Conservation (phyloP, 1,140 invertebrate species). For the Popillia japonica region DNA sequence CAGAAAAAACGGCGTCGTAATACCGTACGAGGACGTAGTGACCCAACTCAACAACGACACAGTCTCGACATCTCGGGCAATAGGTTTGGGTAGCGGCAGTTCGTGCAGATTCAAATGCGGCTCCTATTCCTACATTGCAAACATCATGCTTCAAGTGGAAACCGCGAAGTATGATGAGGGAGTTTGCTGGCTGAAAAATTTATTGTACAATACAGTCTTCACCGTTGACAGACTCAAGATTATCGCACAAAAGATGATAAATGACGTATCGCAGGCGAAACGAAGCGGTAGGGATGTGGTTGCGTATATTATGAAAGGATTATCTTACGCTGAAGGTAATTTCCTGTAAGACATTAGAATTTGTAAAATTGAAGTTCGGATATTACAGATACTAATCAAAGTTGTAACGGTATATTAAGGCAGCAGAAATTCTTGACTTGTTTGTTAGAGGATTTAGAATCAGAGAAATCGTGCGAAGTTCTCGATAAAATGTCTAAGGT, state of each 20-base stretch:
- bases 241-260: slow-evolving; percentile 77
- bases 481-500: slow-evolving; percentile 70
- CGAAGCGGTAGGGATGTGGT: slow-evolving; percentile 70
- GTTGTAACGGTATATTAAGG: slow-evolving; percentile 72
- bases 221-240: slow-evolving; percentile 78
- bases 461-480: slow-evolving; percentile 64
- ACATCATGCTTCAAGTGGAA: slow-evolving; percentile 71
- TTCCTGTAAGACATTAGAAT: slow-evolving; percentile 12
- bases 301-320: slow-evolving; percentile 68
- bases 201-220: slow-evolving; percentile 77
- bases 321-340: slow-evolving; percentile 71
- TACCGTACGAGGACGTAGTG: slow-evolving; percentile 79
- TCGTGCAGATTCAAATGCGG: slow-evolving; percentile 62
- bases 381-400: slow-evolving; percentile 76
- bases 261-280: slow-evolving; percentile 77
- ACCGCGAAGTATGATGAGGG: slow-evolving; percentile 77
- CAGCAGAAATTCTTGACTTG: slow-evolving; percentile 81
- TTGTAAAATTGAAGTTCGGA: neutral
- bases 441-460: slow-evolving; percentile 68
- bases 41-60: slow-evolving; percentile 78
- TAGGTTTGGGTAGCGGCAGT: slow-evolving; percentile 65
- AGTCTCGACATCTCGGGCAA: slow-evolving; percentile 63
- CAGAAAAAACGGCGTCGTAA: slow-evolving; percentile 64
- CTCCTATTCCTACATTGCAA: slow-evolving; percentile 67
- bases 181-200: slow-evolving; percentile 78